Conservation (phyloP, 2,113 vertebrate genomes). For the Mirounga angustirostris region DNA sequence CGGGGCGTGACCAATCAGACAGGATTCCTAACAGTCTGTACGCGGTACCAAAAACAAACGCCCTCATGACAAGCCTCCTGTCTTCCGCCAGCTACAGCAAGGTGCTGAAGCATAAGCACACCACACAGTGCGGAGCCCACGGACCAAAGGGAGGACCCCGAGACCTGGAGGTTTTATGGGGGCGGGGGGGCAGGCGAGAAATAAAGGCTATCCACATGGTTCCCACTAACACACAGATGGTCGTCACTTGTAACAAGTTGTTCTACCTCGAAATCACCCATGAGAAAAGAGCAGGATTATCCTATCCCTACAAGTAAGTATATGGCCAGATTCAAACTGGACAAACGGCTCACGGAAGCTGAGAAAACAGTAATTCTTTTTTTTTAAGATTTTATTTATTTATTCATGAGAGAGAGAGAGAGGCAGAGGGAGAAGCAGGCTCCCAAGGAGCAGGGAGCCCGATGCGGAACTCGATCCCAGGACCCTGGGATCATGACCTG, state of each 20-base stretch:
- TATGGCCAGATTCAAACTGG: background rate
- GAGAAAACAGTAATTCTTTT: background rate
- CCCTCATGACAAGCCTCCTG: background rate
- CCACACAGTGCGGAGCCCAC: background rate
- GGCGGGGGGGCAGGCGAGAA: background rate
- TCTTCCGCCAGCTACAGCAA: background rate
- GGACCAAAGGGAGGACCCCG: background rate
- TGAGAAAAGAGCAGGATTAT: background rate
- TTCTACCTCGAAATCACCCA: background rate
- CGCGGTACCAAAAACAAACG: background rate
- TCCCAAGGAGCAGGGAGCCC: no score
- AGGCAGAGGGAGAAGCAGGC: no score
- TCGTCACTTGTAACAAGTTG: background rate
- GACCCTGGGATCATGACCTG: no score
- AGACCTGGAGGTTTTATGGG: background rate
- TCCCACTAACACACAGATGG: background rate
- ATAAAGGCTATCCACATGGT: background rate
- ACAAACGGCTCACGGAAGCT: background rate
- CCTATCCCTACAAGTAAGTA: background rate
- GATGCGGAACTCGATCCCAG: no score
- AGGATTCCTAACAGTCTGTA: constrained; percentile 11
- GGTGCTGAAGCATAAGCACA: background rate
- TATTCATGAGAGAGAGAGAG: no score
- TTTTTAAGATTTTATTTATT: no score
- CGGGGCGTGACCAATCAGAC: constrained; percentile 51